phyloP scores from a whole-genome alignment of 2,797 vertebrate genomes.

The Hoplostethus mediterraneus region DNA sequence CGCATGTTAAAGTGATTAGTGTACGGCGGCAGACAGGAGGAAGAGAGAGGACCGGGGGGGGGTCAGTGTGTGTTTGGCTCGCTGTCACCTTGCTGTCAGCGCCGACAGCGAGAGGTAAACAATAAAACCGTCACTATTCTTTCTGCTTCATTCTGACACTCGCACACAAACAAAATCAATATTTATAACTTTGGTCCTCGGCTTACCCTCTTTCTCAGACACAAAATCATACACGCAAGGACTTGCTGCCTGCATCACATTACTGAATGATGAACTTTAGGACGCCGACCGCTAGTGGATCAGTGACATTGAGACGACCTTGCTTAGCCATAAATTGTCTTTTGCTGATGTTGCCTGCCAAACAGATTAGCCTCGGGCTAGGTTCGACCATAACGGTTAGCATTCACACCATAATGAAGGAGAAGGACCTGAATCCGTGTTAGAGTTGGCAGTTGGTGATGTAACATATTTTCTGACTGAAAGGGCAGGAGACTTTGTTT shows the following conservation, averaged over 20 bases:
- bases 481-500: constrained; percentile 4
- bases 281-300: constrained; percentile 20
- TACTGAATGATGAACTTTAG: constrained; percentile 12
- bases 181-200: constrained; percentile 18
- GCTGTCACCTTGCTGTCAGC: constrained; percentile 59
- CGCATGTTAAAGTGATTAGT: constrained; percentile 68
- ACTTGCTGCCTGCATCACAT: constrained; percentile 54
- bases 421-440: constrained; percentile 11
- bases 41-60: constrained; percentile 32
- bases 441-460: not conserved
- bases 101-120: constrained; percentile 67
- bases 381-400: constrained; percentile 11
- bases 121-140: constrained; percentile 64
- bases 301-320: constrained; percentile 36
- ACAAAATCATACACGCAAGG: constrained; percentile 23
- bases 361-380: constrained; percentile 27
- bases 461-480: not conserved
- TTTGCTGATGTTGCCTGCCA: constrained; percentile 41
- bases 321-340: constrained; percentile 45
- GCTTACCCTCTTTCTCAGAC: constrained; percentile 16
- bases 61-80: constrained; percentile 71
- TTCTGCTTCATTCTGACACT: constrained; percentile 45
- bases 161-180: constrained; percentile 36
- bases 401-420: constrained; percentile 12
- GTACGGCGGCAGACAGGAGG: constrained; percentile 41